A percentile compares a stretch with the other conserved stretches of the same genome.
phyloP scores from a whole-genome alignment of 2,888 invertebrate genomes.

The Malthinus flaveolus region DNA sequence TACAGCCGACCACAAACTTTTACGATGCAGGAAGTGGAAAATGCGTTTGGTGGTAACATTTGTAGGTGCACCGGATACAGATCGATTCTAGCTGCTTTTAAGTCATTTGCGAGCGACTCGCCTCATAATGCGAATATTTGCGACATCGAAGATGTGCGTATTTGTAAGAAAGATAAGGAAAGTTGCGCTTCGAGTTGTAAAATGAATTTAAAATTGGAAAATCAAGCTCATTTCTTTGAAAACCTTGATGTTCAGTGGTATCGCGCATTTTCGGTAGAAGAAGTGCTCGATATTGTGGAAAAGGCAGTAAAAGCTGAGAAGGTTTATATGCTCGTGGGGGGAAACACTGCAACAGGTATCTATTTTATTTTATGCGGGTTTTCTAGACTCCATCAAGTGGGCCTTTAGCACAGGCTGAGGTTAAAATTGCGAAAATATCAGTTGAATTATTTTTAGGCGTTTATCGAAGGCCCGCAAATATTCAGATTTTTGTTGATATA shows the following conservation, averaged over 20 bases:
- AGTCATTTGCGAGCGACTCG: conserved; percentile 58
- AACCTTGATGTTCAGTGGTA: conserved; percentile 1
- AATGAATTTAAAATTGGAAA: neutral
- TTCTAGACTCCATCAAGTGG: neutral
- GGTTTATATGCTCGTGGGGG: too few relatives aligned
- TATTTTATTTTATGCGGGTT: conserved; percentile 12
- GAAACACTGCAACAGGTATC: too few relatives aligned
- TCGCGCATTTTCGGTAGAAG: too few relatives aligned
- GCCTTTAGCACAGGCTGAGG: too few relatives aligned
- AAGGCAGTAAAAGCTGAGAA: too few relatives aligned
- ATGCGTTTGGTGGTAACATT: conserved; percentile 70
- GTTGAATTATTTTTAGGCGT: conserved; percentile 50
- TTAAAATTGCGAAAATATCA: neutral
- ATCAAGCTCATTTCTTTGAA: conserved; percentile 31
- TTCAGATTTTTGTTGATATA: conserved; percentile 66
- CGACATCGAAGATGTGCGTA: conserved; percentile 54
- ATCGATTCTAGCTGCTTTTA: conserved; percentile 66
- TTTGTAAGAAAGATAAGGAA: neutral
- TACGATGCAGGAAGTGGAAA: conserved; percentile 66
- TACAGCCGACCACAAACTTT: conserved; percentile 52
- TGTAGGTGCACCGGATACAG: conserved; percentile 74
- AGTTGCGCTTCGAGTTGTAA: neutral
- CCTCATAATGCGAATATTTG: conserved; percentile 40
- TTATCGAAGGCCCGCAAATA: conserved; percentile 29
- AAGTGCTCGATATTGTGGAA: too few relatives aligned